Evolutionary conservation across 2,888 invertebrate genomes (phyloP).

Genomic region (Temnothorax ravouxi): DNA sequence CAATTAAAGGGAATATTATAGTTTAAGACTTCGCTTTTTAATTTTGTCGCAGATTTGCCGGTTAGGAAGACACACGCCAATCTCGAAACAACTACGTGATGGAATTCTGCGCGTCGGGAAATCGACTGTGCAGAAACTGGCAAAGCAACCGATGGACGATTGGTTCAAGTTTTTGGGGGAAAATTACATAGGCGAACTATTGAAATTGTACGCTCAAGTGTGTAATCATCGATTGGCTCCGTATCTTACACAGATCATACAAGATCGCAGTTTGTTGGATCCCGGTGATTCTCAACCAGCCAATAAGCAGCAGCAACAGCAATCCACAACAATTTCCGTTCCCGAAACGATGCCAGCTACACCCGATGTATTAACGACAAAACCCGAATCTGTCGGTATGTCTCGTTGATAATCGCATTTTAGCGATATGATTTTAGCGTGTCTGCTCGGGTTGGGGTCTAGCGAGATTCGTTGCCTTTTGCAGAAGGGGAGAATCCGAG

Average conservation of each 20-base stretch:
- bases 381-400: constrained; percentile 83
- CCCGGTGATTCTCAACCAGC: constrained; percentile 87
- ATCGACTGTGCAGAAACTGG: constrained; percentile 88
- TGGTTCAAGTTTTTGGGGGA: constrained; percentile 96
- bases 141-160: constrained; percentile 92
- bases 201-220: constrained; percentile 95
- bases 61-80: constrained; percentile 96
- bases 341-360: constrained; percentile 85
- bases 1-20: background rate
- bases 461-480: constrained; percentile 31
- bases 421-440: background rate
- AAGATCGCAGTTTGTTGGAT: constrained; percentile 92
- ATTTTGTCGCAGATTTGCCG: constrained; percentile 90
- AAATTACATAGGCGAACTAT: constrained; percentile 92
- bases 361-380: constrained; percentile 83
- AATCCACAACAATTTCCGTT: constrained; percentile 88
- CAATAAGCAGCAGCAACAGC: constrained; percentile 82
- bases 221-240: constrained; percentile 93
- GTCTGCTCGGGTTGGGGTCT: background rate
- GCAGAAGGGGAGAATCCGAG: constrained; percentile 82
- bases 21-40: background rate
- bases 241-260: constrained; percentile 91
- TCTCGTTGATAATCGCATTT: constrained; percentile 39
- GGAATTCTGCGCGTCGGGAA: constrained; percentile 95
- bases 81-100: constrained; percentile 93